Evolutionary conservation across 2,113 vertebrate species (phyloP), one percentile per base, ranked within the genome.

Genomic region (Ornithorhynchus anatinus): DNA sequence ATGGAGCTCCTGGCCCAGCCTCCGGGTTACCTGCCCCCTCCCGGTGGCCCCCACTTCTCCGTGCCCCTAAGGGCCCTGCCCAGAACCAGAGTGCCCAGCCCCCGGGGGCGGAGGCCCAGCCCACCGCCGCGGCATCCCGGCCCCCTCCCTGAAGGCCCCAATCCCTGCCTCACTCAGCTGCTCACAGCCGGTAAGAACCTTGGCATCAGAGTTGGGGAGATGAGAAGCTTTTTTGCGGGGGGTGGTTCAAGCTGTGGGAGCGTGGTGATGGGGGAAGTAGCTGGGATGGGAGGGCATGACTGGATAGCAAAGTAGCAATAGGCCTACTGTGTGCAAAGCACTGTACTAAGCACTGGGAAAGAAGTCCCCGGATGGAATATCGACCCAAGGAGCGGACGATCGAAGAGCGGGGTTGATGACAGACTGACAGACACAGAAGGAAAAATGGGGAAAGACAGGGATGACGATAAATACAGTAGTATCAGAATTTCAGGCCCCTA

Each of bases 81-180:
- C 85, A 71, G 63, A 51, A 38, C 61, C 71, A 80, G 68, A 40
- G 40, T 71, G 31, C 76, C 57, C 47, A 11, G 31, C 43, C 61
- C 64, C 20, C 67, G 58, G 42, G 73, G 56, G 15, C 54, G 0
- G 61, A 90, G 60, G 58, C 47, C 75, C 73, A 77, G 69, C 7
- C 37, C 51, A 33, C 60, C 2, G 52, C 44, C n/a, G 1, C 83
- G 74, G 50, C 32, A 47, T 47, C n/a, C 8, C 65, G 3, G 7
- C 7, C 1, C 44, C 81, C 23, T 63, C 6, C 44, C 38, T 1
- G 53, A 73, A 22, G 0, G 53, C 38, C 90, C 59, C 38, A 94
- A 85, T 6, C 91, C 93, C 74, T 94, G 94, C 85, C 89, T 95
- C 38, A 94, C 93, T 8, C 94, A 95, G 72, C 92, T 97, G 54